These are phyloP conservation scores for Amiota communis DNA, from an alignment of 2,888 invertebrate species.

Conservation along the genomic window DNA sequence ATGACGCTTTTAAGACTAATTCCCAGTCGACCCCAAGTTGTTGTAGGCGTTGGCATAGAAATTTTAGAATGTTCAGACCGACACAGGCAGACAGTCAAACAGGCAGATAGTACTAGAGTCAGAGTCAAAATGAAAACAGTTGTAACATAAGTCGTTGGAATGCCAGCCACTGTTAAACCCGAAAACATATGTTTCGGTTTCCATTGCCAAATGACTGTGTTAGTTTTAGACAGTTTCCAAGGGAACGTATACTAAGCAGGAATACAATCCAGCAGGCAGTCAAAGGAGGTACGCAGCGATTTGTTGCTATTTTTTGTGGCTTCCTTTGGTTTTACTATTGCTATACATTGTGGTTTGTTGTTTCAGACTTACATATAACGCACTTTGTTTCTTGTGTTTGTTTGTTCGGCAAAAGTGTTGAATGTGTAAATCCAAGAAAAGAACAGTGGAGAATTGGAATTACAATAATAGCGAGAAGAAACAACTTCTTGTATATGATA, in stretches of 20 bases:
- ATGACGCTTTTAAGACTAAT: too few relatives aligned
- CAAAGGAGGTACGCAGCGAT: not conserved
- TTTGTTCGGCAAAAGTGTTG: too few relatives aligned
- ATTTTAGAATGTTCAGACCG: too few relatives aligned
- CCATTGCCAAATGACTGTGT: not conserved
- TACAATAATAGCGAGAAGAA: too few relatives aligned
- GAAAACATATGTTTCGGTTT: conserved; percentile 9
- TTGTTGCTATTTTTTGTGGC: not conserved
- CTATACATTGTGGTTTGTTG: not conserved
- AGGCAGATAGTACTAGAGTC: too few relatives aligned
- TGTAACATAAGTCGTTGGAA: not conserved
- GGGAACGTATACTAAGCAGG: not conserved
- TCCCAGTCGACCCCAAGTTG: too few relatives aligned
- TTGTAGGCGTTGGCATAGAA: too few relatives aligned
- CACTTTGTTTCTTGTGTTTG: too few relatives aligned
- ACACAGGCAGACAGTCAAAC: not conserved
- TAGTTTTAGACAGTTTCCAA: not conserved
- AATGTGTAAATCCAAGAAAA: too few relatives aligned
- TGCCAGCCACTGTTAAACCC: not conserved
- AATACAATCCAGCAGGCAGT: not conserved
- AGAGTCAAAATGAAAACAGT: not conserved
- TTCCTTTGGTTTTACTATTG: not conserved
- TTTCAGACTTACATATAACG: too few relatives aligned
- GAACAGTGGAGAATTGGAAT: too few relatives aligned
- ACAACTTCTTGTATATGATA: too few relatives aligned